Percentiles rank a stretch among this genome's conserved stretches.
These are phyloP conservation scores for Pedetes capensis DNA, from an alignment of 2,113 vertebrate species.

Conservation along the genomic window DNA sequence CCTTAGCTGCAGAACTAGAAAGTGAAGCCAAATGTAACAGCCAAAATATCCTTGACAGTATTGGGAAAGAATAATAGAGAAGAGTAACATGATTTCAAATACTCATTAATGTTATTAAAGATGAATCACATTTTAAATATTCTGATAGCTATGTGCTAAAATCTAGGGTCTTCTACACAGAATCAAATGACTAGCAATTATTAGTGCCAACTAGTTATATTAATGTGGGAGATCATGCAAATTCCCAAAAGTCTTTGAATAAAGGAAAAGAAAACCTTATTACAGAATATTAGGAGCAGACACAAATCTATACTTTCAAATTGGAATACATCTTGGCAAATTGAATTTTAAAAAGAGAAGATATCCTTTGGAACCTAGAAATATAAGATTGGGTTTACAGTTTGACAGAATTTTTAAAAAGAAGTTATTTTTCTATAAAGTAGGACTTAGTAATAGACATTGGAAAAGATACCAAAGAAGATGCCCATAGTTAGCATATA, in stretches of 20 bases:
- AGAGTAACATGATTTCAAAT: conserved; percentile 32
- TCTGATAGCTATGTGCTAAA: not conserved
- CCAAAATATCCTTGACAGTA: not conserved
- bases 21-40: conserved; percentile 15
- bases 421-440: not conserved
- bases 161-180: not conserved
- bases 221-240: not conserved
- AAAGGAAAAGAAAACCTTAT: not conserved
- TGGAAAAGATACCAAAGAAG: not conserved
- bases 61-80: conserved; percentile 19
- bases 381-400: not conserved
- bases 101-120: conserved; percentile 53
- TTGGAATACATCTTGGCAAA: not conserved
- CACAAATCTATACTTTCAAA: conserved; percentile 21
- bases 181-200: not conserved
- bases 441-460: not conserved
- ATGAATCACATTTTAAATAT: conserved; percentile 10
- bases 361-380: not conserved
- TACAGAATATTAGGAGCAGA: not conserved
- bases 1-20: not conserved
- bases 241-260: conserved; percentile 26
- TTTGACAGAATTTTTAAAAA: not conserved
- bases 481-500: not conserved
- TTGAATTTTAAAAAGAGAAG: conserved; percentile 28
- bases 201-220: not conserved